phyloP scores from a whole-genome alignment of 2,888 invertebrate genomes.

The Lacanobia oleracea region DNA sequence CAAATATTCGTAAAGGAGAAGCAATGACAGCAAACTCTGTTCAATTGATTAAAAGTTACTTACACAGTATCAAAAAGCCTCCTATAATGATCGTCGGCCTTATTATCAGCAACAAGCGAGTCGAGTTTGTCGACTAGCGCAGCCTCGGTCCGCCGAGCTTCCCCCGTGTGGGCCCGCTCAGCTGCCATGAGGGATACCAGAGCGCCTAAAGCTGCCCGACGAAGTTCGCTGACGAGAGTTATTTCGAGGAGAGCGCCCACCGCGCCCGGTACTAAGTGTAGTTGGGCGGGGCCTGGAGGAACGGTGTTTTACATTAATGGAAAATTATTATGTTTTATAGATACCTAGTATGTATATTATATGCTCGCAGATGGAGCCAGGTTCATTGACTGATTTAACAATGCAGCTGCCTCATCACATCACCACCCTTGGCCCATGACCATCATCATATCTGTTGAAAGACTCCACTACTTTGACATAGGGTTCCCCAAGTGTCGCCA shows the following conservation, averaged over 20 bases:
- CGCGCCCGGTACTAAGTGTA: slow-evolving; percentile 97
- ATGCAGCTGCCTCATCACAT: too few relatives aligned
- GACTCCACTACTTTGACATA: too few relatives aligned
- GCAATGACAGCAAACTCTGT: not conserved
- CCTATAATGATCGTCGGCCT: slow-evolving; percentile 98
- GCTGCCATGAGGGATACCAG: slow-evolving; percentile 99
- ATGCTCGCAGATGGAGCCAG: too few relatives aligned
- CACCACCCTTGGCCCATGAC: too few relatives aligned
- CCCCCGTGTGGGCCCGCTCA: slow-evolving; percentile 95
- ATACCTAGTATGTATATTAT: too few relatives aligned
- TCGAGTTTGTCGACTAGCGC: slow-evolving; percentile 98
- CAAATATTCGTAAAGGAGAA: too few relatives aligned
- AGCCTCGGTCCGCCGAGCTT: slow-evolving; percentile 97
- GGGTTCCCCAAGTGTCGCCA: too few relatives aligned
- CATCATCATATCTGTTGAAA: too few relatives aligned
- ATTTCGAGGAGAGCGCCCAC: slow-evolving; percentile 98
- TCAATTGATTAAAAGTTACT: slow-evolving; percentile 85
- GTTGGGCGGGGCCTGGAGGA: slow-evolving; percentile 93
- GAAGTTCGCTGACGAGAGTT: slow-evolving; percentile 96
- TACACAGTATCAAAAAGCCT: slow-evolving; percentile 98
- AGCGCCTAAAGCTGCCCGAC: slow-evolving; percentile 97
- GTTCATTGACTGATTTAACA: too few relatives aligned
- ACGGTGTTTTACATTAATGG: too few relatives aligned
- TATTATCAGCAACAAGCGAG: slow-evolving; percentile 97
- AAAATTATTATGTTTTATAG: too few relatives aligned